Percentiles rank a stretch among this genome's conserved stretches.
Conservation (phyloP, 2,888 invertebrate species). For the Ornithoptera priamus region DNA sequence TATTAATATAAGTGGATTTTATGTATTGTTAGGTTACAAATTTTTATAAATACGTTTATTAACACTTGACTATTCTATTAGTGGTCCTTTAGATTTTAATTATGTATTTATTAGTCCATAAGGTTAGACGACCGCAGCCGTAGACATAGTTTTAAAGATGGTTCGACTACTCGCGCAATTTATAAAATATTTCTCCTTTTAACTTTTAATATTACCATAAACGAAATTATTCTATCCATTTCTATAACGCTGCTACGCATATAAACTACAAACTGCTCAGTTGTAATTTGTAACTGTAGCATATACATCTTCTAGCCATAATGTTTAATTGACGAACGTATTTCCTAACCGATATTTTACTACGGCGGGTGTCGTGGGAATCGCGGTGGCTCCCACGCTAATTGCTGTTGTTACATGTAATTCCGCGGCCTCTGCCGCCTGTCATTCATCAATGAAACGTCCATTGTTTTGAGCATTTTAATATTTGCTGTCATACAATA, state of each 20-base stretch:
- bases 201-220: too few relatives aligned
- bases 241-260: neutral
- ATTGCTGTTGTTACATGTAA: slow-evolving; percentile 45
- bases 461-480: slow-evolving; percentile 27
- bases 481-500: slow-evolving; percentile 19
- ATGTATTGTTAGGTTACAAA: too few relatives aligned
- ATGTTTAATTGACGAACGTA: slow-evolving; percentile 40
- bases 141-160: too few relatives aligned
- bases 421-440: slow-evolving; percentile 20
- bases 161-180: too few relatives aligned
- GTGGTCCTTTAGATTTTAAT: too few relatives aligned
- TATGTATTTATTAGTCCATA: too few relatives aligned
- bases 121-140: too few relatives aligned
- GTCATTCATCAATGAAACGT: slow-evolving; percentile 28
- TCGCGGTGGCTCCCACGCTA: slow-evolving; percentile 65
- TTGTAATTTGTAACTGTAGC: neutral
- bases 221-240: neutral
- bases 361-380: slow-evolving; percentile 65
- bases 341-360: slow-evolving; percentile 61
- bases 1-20: too few relatives aligned
- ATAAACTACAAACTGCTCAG: neutral
- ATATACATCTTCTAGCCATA: neutral
- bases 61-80: too few relatives aligned
- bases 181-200: too few relatives aligned
- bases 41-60: too few relatives aligned